Percentiles rank a stretch among this genome's conserved stretches.
These are phyloP conservation scores for Lycodopsis pacificus DNA, from an alignment of 2,797 vertebrate genomes.

Conservation along the genomic window DNA sequence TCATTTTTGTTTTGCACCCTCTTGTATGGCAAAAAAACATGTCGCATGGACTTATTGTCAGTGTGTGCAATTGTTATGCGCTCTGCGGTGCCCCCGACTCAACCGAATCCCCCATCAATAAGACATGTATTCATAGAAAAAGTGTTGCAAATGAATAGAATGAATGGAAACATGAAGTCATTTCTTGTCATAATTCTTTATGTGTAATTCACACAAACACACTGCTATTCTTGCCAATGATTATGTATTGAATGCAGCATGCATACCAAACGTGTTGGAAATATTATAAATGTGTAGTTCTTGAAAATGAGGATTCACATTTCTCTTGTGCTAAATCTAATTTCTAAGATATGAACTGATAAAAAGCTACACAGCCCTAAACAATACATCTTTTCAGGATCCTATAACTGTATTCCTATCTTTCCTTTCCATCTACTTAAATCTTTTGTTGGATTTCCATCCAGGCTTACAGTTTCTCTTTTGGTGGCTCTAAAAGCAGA, in stretches of 20 bases:
- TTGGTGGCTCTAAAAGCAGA: constrained; percentile 72
- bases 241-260: background rate
- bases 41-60: constrained; percentile 47
- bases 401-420: constrained; percentile 28
- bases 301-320: background rate
- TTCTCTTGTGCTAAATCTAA: background rate
- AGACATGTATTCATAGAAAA: constrained; percentile 40
- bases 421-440: constrained; percentile 45
- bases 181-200: constrained; percentile 22
- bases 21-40: constrained; percentile 34
- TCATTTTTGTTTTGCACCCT: constrained; percentile 53
- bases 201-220: constrained; percentile 5
- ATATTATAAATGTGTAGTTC: background rate
- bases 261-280: background rate
- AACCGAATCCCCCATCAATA: constrained; percentile 23
- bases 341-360: background rate
- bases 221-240: background rate
- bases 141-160: constrained; percentile 31
- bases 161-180: constrained; percentile 28
- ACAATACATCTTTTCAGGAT: constrained; percentile 11
- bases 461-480: constrained; percentile 70
- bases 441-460: constrained; percentile 61
- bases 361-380: constrained; percentile 4
- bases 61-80: constrained; percentile 54
- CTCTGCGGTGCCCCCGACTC: constrained; percentile 14